These are phyloP conservation scores for Amblyopsis rosae DNA, from an alignment of 2,113 vertebrate genomes.

Conservation along the genomic window DNA sequence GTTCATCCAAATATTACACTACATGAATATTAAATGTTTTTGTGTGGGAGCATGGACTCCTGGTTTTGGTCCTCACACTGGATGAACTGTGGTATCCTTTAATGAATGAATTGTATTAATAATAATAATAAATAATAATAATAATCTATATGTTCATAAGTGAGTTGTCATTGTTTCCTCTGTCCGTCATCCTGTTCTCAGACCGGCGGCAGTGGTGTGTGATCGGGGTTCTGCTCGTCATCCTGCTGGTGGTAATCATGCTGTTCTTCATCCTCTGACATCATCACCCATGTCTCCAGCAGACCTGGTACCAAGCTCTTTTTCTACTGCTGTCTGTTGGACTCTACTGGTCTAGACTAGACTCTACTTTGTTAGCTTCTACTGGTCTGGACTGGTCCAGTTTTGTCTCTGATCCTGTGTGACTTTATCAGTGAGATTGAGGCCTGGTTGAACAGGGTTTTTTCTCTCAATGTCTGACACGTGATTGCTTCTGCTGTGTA, in stretches of 20 bases:
- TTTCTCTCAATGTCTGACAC: not conserved
- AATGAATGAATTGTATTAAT: no score
- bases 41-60: not conserved
- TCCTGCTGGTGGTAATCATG: conserved; percentile 89
- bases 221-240: conserved; percentile 84
- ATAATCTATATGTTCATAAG: no score
- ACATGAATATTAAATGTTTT: not conserved
- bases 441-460: not conserved
- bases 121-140: no score
- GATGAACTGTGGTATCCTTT: no score
- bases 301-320: conserved; percentile 7
- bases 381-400: not conserved
- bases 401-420: not conserved
- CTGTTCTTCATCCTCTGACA: conserved; percentile 89
- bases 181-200: conserved; percentile 56
- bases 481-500: not conserved
- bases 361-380: not conserved
- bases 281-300: not conserved
- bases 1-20: not conserved
- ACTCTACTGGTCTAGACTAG: not conserved
- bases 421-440: conserved; percentile 4
- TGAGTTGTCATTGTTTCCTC: no score
- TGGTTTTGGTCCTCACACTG: not conserved
- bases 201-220: conserved; percentile 98
- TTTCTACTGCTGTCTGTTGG: not conserved